These are phyloP conservation scores for Nylanderia fulva DNA, from an alignment of 1,140 invertebrate species.

Conservation along the genomic window DNA sequence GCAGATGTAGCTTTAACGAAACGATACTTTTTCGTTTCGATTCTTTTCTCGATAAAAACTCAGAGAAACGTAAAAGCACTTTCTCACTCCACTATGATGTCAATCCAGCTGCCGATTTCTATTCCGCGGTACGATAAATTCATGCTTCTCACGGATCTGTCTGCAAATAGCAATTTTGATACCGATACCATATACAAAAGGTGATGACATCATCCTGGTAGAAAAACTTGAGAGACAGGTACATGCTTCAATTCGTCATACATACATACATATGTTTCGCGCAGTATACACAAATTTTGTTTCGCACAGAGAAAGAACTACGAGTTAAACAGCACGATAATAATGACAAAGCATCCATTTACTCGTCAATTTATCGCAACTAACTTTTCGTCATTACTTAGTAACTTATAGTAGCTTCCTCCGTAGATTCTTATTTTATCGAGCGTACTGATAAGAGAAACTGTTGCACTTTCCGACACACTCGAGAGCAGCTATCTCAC, in stretches of 20 bases:
- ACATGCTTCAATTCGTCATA: not conserved
- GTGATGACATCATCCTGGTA: not conserved
- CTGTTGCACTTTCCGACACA: slow-evolving; percentile 18
- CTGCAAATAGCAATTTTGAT: slow-evolving; percentile 57
- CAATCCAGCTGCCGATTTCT: slow-evolving; percentile 58
- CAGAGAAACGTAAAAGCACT: slow-evolving; percentile 21
- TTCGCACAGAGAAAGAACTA: not conserved
- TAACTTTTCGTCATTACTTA: not conserved
- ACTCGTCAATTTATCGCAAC: not conserved
- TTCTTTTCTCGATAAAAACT: slow-evolving; percentile 8
- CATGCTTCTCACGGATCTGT: slow-evolving; percentile 51
- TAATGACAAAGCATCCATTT: not conserved
- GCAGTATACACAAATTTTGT: not conserved
- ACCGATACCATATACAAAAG: not conserved
- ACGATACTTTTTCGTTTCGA: not conserved
- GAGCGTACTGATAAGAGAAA: slow-evolving; percentile 33
- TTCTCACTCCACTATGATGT: slow-evolving; percentile 35
- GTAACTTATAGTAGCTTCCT: not conserved
- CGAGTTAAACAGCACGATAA: not conserved
- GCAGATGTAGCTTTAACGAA: not conserved
- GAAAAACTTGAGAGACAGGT: not conserved
- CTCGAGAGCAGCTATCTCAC: slow-evolving; percentile 3
- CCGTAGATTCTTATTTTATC: too few relatives aligned
- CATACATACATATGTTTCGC: not conserved
- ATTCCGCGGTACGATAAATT: slow-evolving; percentile 38